Conservation (phyloP, 2,113 vertebrate species). For the Physeter macrocephalus region DNA sequence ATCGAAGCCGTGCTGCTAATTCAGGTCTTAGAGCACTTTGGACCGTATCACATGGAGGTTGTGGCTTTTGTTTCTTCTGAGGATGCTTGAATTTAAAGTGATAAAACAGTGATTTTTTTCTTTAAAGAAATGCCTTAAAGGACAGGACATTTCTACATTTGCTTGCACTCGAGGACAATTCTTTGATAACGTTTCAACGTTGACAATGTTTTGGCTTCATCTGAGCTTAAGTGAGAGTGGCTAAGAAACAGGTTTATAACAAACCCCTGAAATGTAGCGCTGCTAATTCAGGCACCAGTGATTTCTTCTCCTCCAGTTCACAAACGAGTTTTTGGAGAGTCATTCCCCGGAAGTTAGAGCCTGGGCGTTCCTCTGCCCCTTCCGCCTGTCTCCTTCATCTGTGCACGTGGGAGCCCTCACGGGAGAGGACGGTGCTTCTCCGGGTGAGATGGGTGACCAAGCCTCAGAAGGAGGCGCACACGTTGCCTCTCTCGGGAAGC, state of each 20-base stretch:
- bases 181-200: not conserved
- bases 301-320: not conserved
- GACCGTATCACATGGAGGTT: not conserved
- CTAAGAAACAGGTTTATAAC: not conserved
- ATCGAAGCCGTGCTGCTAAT: not conserved
- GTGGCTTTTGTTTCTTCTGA: not conserved
- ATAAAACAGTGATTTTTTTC: not conserved
- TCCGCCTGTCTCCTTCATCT: not conserved
- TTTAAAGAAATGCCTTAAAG: not conserved
- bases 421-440: not conserved
- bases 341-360: not conserved
- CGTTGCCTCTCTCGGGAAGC: not conserved
- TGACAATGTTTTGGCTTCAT: not conserved
- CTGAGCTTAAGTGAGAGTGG: not conserved
- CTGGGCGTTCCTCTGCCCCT: not conserved
- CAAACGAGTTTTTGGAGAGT: too few species aligned
- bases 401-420: too few species aligned
- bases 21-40: not conserved
- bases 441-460: not conserved
- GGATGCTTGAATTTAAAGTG: not conserved
- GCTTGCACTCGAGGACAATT: not conserved
- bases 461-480: not conserved
- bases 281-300: not conserved
- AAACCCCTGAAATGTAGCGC: not conserved
- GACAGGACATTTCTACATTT: not conserved